Conservation (phyloP, 2,797 vertebrate genomes). For the Argya squamiceps region DNA sequence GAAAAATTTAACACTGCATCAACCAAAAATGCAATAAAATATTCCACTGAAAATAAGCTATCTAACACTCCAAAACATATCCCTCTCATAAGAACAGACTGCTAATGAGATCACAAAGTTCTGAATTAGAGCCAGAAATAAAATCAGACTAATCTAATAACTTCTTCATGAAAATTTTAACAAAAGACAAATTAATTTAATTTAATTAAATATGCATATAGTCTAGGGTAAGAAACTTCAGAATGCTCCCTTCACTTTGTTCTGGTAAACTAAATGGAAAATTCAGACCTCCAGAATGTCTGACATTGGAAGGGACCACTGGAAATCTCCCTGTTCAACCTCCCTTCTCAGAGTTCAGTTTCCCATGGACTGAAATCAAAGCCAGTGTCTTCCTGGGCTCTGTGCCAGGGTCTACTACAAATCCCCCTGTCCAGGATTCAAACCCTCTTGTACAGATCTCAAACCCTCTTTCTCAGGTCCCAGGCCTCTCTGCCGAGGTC, state of each 20-base stretch:
- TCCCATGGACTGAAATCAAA: too few relatives aligned
- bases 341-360: not conserved
- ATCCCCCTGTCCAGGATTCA: too few relatives aligned
- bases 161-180: constrained; percentile 68
- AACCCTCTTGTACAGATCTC: too few relatives aligned
- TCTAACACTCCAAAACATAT: constrained; percentile 7
- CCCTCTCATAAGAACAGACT: constrained; percentile 23
- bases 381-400: too few relatives aligned
- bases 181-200: constrained; percentile 58
- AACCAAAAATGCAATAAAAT: not conserved
- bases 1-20: constrained; percentile 26
- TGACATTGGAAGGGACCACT: not conserved
- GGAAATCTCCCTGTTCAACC: not conserved
- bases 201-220: constrained; percentile 39
- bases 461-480: too few relatives aligned
- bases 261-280: constrained; percentile 46
- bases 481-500: too few relatives aligned
- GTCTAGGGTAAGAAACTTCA: constrained; percentile 20
- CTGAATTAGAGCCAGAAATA: constrained; percentile 58
- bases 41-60: constrained; percentile 24
- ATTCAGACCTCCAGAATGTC: not conserved
- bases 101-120: constrained; percentile 46
- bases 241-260: not conserved
- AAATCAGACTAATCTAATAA: constrained; percentile 67
- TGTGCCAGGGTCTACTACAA: too few relatives aligned